phyloP scores from a whole-genome alignment of 2,113 vertebrate genomes.

The Glaucomys volans region DNA sequence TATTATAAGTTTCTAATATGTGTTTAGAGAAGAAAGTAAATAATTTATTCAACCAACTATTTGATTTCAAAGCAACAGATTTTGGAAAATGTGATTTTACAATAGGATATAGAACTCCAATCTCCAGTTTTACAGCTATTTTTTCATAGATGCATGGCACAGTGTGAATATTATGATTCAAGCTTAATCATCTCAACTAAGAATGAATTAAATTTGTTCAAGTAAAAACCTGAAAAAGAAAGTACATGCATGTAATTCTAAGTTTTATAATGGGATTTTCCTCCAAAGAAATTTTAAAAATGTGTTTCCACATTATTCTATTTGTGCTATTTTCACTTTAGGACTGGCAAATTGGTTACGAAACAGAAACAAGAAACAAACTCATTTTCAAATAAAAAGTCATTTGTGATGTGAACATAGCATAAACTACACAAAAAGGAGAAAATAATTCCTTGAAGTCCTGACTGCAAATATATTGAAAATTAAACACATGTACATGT shows the following conservation, averaged over 20 bases:
- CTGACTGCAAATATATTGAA: constrained; percentile 18
- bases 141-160: constrained; percentile 48
- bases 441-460: constrained; percentile 45
- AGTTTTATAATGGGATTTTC: constrained; percentile 70
- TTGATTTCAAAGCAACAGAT: constrained; percentile 54
- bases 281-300: constrained; percentile 62
- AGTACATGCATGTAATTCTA: constrained; percentile 57
- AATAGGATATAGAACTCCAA: constrained; percentile 51
- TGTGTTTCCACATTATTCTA: constrained; percentile 36
- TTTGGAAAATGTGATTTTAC: constrained; percentile 21
- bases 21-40: constrained; percentile 50
- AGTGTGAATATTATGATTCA: constrained; percentile 71
- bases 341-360: constrained; percentile 14
- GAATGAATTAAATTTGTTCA: constrained; percentile 73
- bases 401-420: constrained; percentile 58
- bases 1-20: constrained; percentile 35
- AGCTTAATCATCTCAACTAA: constrained; percentile 77
- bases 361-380: constrained; percentile 65
- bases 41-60: constrained; percentile 59
- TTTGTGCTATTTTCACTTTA: constrained; percentile 55
- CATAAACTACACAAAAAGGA: constrained; percentile 40
- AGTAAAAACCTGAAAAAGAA: constrained; percentile 78
- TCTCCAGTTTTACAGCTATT: constrained; percentile 53
- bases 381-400: constrained; percentile 50
- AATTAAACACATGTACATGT: not conserved